A percentile compares a stretch with the other conserved stretches of the same genome.
phyloP scores from a whole-genome alignment of 2,797 vertebrate species.

The Notolepis coatsorum region DNA sequence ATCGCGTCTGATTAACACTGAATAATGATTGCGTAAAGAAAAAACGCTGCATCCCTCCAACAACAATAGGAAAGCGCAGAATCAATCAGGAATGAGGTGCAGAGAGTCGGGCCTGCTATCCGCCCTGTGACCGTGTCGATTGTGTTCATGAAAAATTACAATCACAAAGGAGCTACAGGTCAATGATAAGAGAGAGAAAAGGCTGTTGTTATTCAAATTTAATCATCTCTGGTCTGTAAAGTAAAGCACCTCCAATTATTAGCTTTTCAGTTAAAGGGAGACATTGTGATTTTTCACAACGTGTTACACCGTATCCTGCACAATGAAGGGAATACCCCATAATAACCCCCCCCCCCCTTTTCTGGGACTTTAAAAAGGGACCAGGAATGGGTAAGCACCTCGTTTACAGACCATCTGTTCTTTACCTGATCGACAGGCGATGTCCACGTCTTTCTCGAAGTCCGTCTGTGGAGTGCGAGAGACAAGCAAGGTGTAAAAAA shows the following conservation, averaged over 20 bases:
- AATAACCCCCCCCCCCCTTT: constrained; percentile 12
- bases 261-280: too few species aligned
- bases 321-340: constrained; percentile 39
- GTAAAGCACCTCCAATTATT: too few species aligned
- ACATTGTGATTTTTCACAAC: too few species aligned
- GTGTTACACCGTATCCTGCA: too few species aligned
- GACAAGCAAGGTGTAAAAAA: too few species aligned
- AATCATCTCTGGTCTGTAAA: too few species aligned
- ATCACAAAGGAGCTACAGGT: constrained; percentile 9
- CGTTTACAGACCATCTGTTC: constrained; percentile 60
- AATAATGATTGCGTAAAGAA: neutral
- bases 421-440: constrained; percentile 99
- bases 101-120: neutral
- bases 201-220: constrained; percentile 25
- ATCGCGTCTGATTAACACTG: neutral
- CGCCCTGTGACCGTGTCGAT: constrained; percentile 18
- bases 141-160: constrained; percentile 37
- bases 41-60: neutral
- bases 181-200: constrained; percentile 16
- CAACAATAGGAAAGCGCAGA: constrained; percentile 5
- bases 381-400: constrained; percentile 43
- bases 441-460: constrained; percentile 99
- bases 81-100: constrained; percentile 5
- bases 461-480: constrained; percentile 90
- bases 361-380: constrained; percentile 43